A percentile compares a stretch with the other conserved stretches of the same genome.
Conservation (phyloP, 1,140 invertebrate species). For the Bombus sylvicola region DNA sequence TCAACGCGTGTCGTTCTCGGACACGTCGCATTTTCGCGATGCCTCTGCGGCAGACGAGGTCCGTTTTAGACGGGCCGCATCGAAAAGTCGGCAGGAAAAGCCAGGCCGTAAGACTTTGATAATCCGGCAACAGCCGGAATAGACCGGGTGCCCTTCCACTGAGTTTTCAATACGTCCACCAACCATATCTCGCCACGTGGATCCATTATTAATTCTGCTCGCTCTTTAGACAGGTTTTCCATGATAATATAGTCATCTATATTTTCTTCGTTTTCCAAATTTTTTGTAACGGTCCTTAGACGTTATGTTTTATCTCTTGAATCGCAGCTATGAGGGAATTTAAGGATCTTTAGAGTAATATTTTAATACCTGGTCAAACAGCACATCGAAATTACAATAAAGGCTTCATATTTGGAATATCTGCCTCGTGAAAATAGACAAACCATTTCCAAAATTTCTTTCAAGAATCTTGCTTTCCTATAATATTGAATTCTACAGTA, state of each 20-base stretch:
- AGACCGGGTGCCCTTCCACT: slow-evolving; percentile 12
- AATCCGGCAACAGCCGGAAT: slow-evolving; percentile 26
- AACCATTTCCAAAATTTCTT: neutral
- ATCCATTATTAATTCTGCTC: neutral
- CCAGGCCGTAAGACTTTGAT: slow-evolving; percentile 17
- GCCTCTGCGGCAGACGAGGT: slow-evolving; percentile 22
- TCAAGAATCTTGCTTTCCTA: neutral
- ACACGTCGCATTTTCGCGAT: slow-evolving; percentile 60
- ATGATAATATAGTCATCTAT: too few species aligned
- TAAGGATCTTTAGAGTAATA: neutral
- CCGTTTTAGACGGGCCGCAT: slow-evolving; percentile 37
- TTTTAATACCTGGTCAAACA: neutral
- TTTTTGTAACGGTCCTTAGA: neutral
- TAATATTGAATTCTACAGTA: neutral
- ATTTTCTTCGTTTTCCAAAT: neutral
- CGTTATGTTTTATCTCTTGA: neutral
- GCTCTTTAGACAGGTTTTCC: neutral
- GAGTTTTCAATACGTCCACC: neutral
- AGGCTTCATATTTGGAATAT: neutral
- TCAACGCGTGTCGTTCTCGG: slow-evolving; percentile 36
- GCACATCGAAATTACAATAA: neutral
- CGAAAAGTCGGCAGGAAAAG: slow-evolving; percentile 19
- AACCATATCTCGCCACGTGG: neutral
- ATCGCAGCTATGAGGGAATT: neutral
- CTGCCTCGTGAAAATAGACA: too few species aligned